phyloP scores from a whole-genome alignment of 1,140 invertebrate species.

The Neuroterus valhalla region DNA sequence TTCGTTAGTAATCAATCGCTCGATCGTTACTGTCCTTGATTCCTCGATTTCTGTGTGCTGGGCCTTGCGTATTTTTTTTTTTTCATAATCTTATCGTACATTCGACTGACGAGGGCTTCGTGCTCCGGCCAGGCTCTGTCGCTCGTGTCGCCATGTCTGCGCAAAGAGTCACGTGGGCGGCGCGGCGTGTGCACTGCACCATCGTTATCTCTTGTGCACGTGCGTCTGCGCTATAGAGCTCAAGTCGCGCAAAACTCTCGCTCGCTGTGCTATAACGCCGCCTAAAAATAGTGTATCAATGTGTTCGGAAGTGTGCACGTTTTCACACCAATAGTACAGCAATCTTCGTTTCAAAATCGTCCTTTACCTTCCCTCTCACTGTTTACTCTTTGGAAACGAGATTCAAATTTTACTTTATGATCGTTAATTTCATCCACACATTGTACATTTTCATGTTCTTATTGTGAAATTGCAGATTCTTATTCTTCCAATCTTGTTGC shows the following conservation, averaged over 20 bases:
- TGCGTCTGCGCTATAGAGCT: slow-evolving; percentile 38
- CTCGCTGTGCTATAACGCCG: slow-evolving; percentile 65
- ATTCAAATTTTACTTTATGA: too few species aligned
- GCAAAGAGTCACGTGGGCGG: slow-evolving; percentile 18
- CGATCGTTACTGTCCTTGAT: slow-evolving; percentile 26
- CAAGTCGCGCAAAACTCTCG: slow-evolving; percentile 46
- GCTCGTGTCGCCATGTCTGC: slow-evolving; percentile 11
- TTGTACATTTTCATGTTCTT: slow-evolving; percentile 13
- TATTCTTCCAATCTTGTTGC: slow-evolving; percentile 13
- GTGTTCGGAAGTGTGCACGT: slow-evolving; percentile 49
- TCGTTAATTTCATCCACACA: background rate
- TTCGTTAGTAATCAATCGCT: slow-evolving; percentile 25
- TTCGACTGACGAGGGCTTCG: slow-evolving; percentile 25
- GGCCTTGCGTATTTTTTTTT: slow-evolving; percentile 25
- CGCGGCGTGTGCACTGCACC: slow-evolving; percentile 31
- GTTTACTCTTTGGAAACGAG: too few species aligned
- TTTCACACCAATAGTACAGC: slow-evolving; percentile 22
- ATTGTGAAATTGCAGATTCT: slow-evolving; percentile 17
- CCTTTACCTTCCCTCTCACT: background rate
- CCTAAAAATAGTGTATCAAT: slow-evolving; percentile 60
- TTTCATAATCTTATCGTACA: slow-evolving; percentile 21
- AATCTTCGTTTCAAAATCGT: background rate
- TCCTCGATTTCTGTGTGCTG: slow-evolving; percentile 1
- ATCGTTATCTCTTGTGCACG: slow-evolving; percentile 31
- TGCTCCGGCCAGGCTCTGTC: slow-evolving; percentile 16